Evolutionary conservation across 1,140 invertebrate genomes (phyloP), one percentile per base, ranked within the genome.

Genomic region (Calephelis nemesis): DNA sequence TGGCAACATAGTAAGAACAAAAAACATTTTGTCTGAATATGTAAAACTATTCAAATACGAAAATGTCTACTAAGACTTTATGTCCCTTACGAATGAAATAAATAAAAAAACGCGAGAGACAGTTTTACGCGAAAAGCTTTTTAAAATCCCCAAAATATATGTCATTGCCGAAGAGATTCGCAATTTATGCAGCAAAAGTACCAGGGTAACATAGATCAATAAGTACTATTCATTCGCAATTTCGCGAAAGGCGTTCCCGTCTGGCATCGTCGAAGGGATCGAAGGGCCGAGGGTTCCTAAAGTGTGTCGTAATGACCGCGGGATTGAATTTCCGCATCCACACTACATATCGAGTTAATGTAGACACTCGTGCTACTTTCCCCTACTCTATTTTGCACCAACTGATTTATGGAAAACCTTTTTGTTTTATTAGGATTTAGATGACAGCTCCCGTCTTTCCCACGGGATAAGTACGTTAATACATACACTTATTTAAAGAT

Each of bases 311-410:
- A 88, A 85, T 87, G 78, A 77, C 75, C 76, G 69, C 76, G 73
- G 78, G 83, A 86, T 86, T 87, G 80, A 88, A 85, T 83, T 81
- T 83, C 79, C 78, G 76, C 83, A 85, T 87, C 79, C 82, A 72
- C 78, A 73, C 78, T 76, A 77, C 77, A 70, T 54, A 54, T 54
- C 50, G 50, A 54, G 50, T 54, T 54, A 54, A 54, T 54, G 50
- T 54, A 54, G 50, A 54, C 10, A 19, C 50, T 54, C 50, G 5
- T 19, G 6, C 50, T 19, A 19, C 50, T 19, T 9, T 54, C n/a
- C 50, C 15, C 8, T 54, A 19, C 50, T 13, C 15, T 54, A 54
- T 19, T 54, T 54, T 54, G 19, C 50, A 54, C 50, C 42, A 7
- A 45, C 42, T 45, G 42, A 64, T 69, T 64, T 47, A 11, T 58